Evolutionary conservation across 1,140 invertebrate genomes (phyloP).

Genomic region (Drosophila bocqueti): DNA sequence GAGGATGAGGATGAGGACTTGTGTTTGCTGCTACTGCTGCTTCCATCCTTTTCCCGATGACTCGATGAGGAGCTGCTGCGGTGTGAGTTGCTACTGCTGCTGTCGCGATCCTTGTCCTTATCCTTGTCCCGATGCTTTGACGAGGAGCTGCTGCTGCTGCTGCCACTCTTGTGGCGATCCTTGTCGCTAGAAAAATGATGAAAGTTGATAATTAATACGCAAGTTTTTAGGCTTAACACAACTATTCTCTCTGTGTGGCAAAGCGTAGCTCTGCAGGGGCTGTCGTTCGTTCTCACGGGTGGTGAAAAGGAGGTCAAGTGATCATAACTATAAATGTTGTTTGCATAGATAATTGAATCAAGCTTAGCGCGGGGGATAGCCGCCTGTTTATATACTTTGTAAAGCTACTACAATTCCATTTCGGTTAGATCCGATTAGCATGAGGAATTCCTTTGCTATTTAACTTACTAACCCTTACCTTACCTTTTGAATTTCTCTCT

Average conservation of each 20-base stretch:
- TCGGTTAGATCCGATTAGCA: neutral
- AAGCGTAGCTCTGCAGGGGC: neutral
- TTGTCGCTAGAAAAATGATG: slow-evolving; percentile 67
- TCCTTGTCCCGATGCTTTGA: slow-evolving; percentile 81
- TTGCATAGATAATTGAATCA: slow-evolving; percentile 23
- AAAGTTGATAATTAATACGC: neutral
- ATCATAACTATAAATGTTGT: neutral
- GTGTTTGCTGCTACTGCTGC: slow-evolving; percentile 80
- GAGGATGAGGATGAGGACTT: slow-evolving; percentile 85
- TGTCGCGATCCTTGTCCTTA: slow-evolving; percentile 78
- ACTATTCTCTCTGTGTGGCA: no score
- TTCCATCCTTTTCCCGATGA: slow-evolving; percentile 85
- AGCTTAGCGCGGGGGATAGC: neutral
- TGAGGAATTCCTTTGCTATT: no score
- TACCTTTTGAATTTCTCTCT: no score
- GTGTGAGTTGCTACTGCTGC: slow-evolving; percentile 84
- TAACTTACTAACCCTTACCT: no score
- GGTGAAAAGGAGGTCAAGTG: slow-evolving; percentile 20
- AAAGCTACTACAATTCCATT: neutral
- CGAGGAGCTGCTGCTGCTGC: slow-evolving; percentile 66
- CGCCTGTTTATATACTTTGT: neutral
- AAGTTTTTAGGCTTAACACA: neutral
- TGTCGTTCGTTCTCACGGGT: neutral
- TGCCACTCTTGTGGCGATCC: slow-evolving; percentile 85
- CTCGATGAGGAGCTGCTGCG: slow-evolving; percentile 76